A percentile compares a stretch with the other conserved stretches of the same genome.
Conservation (phyloP, 2,888 invertebrate genomes). For the Apotomis turbidana region DNA sequence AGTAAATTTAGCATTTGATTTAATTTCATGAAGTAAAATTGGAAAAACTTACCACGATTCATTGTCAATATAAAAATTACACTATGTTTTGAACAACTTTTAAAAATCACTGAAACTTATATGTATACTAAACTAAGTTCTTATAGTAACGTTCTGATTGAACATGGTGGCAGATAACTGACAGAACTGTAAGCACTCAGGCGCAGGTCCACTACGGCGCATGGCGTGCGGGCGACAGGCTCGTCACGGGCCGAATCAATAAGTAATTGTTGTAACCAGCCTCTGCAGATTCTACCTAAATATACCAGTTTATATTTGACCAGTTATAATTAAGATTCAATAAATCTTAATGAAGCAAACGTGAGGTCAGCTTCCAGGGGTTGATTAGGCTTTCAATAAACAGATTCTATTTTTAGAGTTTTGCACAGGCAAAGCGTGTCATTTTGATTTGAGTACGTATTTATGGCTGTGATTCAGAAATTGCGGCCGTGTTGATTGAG, state of each 20-base stretch:
- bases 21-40: neutral
- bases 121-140: neutral
- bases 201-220: slow-evolving; percentile 48
- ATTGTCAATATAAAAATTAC: slow-evolving; percentile 3
- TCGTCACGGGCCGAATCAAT: slow-evolving; percentile 58
- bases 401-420: slow-evolving; percentile 30
- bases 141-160: slow-evolving; percentile 1
- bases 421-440: slow-evolving; percentile 6
- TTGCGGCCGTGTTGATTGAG: neutral
- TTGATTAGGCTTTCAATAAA: slow-evolving; percentile 31
- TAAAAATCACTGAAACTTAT: neutral
- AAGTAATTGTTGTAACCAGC: slow-evolving; percentile 50
- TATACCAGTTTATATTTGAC: slow-evolving; percentile 33
- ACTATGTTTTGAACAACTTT: neutral
- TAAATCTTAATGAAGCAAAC: slow-evolving; percentile 31
- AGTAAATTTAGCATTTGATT: too few species aligned
- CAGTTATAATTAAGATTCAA: slow-evolving; percentile 20
- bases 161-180: slow-evolving; percentile 41
- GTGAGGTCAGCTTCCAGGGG: slow-evolving; percentile 22
- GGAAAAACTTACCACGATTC: slow-evolving; percentile 25
- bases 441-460: slow-evolving; percentile 19
- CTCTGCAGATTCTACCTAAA: slow-evolving; percentile 41
- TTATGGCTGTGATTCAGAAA: slow-evolving; percentile 16
- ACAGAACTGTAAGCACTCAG: slow-evolving; percentile 45
- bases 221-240: slow-evolving; percentile 47